A percentile compares a stretch with the other conserved stretches of the same genome.
phyloP scores from a whole-genome alignment of 2,888 invertebrate genomes.

The Dolichomitus sp. region DNA sequence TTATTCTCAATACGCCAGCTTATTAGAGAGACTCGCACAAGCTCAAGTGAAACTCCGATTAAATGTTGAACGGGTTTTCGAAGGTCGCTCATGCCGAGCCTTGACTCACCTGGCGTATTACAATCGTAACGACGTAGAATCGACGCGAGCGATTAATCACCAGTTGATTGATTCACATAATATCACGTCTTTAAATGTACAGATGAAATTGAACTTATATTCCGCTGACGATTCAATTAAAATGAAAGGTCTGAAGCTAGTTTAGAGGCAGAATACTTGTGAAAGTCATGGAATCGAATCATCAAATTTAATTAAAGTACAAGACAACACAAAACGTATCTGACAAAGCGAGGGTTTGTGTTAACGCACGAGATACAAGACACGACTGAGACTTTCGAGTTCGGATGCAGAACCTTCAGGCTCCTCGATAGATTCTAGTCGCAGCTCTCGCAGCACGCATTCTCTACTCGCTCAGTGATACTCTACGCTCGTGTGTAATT shows the following conservation, averaged over 20 bases:
- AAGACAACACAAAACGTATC: not conserved
- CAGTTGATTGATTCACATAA: constrained; percentile 1
- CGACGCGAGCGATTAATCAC: constrained; percentile 13
- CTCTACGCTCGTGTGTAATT: constrained; percentile 68
- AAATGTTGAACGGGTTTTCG: constrained; percentile 33
- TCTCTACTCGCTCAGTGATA: constrained; percentile 9
- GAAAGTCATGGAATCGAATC: not conserved
- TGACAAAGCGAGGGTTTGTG: constrained; percentile 30
- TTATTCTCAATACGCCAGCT: constrained; percentile 52
- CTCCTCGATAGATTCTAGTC: constrained; percentile 38
- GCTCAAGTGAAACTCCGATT: constrained; percentile 22
- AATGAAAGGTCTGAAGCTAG: not conserved
- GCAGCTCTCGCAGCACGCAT: constrained; percentile 21
- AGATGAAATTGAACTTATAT: constrained; percentile 18
- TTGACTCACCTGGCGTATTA: constrained; percentile 1
- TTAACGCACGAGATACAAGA: constrained; percentile 60
- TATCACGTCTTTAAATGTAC: not conserved
- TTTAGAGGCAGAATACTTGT: not conserved
- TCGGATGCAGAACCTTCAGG: constrained; percentile 53
- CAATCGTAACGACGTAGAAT: constrained; percentile 46
- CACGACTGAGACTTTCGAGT: constrained; percentile 62
- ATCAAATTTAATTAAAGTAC: not conserved
- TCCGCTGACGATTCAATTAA: not conserved
- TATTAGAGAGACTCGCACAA: constrained; percentile 27
- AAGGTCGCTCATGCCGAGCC: constrained; percentile 41